Conservation (phyloP, 2,113 vertebrate species). For the Sphyrna mokarran region DNA sequence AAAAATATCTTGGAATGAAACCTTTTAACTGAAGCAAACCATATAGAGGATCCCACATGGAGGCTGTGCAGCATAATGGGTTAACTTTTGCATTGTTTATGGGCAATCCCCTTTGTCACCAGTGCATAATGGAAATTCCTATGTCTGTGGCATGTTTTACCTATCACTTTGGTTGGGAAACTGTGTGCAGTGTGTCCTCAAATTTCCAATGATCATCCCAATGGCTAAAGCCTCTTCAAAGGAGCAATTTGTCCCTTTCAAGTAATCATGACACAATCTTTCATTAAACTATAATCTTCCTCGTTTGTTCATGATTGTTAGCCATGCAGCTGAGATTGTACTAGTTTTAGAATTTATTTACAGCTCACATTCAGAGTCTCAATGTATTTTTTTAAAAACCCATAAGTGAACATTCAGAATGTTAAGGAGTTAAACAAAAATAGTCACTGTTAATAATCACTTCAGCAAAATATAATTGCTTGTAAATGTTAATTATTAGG, state of each 20-base stretch:
- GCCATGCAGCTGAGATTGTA: neutral
- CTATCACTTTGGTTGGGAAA: neutral
- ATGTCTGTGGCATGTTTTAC: neutral
- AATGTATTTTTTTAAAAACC: neutral
- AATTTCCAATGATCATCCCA: neutral
- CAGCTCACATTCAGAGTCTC: neutral
- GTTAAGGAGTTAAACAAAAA: neutral
- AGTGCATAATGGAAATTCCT: neutral
- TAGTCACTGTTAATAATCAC: neutral
- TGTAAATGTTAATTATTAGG: conserved; percentile 8
- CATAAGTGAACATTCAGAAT: neutral
- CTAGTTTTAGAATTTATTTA: neutral
- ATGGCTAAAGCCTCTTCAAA: neutral
- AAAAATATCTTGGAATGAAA: too few relatives aligned
- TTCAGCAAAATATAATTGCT: conserved; percentile 20
- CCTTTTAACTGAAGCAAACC: too few relatives aligned
- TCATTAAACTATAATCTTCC: neutral
- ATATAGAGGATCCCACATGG: too few relatives aligned
- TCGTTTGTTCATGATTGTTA: neutral
- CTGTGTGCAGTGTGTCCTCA: neutral
- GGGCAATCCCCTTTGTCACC: neutral
- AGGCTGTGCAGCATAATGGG: neutral
- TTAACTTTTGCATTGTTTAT: neutral
- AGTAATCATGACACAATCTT: neutral
- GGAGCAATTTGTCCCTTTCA: neutral